Percentiles rank a stretch among this genome's conserved stretches.
phyloP scores from a whole-genome alignment of 2,113 vertebrate species.

The Erpornis zantholeuca region DNA sequence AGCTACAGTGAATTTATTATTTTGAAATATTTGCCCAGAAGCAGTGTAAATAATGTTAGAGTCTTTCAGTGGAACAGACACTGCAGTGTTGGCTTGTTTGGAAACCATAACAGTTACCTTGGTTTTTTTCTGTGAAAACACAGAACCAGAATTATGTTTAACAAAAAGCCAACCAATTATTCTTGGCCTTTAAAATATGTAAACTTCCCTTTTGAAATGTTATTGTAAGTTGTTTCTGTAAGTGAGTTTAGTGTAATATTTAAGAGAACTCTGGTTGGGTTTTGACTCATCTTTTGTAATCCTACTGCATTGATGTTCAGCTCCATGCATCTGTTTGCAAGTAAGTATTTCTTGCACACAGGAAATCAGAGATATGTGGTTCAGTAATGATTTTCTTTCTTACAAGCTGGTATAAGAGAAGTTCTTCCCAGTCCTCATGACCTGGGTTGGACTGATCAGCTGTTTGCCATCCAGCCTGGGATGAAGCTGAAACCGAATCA shows the following conservation, averaged over 20 bases:
- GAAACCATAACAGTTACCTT: background rate
- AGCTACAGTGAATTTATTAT: background rate
- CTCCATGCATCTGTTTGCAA: background rate
- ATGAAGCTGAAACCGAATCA: accelerated
- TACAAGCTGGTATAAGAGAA: background rate
- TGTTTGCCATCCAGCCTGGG: background rate
- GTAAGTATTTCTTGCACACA: background rate
- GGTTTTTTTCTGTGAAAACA: background rate
- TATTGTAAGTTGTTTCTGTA: background rate
- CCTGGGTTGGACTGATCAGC: background rate
- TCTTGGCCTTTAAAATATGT: background rate
- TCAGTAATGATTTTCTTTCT: background rate
- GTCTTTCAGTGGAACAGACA: background rate
- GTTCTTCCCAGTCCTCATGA: background rate
- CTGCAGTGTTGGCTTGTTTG: background rate
- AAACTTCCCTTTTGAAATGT: background rate
- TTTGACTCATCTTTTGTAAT: background rate
- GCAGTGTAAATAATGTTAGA: background rate
- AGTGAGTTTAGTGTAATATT: background rate
- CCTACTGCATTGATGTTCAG: background rate
- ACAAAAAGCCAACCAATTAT: background rate
- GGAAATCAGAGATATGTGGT: background rate
- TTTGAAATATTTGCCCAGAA: constrained; percentile 14
- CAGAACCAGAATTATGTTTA: background rate
- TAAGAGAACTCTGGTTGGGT: background rate